Evolutionary conservation across 2,888 invertebrate genomes (phyloP).

Genomic region (Cosmopolites sordidus): DNA sequence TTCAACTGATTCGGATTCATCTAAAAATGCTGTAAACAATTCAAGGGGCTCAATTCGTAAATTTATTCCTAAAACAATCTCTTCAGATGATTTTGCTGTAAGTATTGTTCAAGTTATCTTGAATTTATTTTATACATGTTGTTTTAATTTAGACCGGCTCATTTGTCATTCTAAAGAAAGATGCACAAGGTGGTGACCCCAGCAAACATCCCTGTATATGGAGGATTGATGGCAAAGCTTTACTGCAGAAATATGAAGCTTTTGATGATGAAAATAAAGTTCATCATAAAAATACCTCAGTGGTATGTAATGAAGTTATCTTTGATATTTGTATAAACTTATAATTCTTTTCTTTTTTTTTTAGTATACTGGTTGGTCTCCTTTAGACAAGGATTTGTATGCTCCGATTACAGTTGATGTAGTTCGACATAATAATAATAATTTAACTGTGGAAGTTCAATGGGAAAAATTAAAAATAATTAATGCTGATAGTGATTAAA

Average conservation of each 20-base stretch:
- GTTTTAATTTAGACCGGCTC: conserved; percentile 46
- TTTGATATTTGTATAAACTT: background rate
- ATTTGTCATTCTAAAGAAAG: conserved; percentile 46
- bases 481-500: conserved; percentile 42
- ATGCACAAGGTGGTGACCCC: conserved; percentile 43
- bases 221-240: conserved; percentile 49
- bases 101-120: conserved; percentile 14
- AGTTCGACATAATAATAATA: conserved; percentile 40
- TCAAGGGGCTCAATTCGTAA: conserved; percentile 29
- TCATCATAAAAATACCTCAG: conserved; percentile 46
- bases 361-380: conserved; percentile 43
- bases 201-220: conserved; percentile 45
- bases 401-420: conserved; percentile 44
- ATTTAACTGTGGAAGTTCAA: conserved; percentile 42
- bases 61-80: conserved; percentile 34
- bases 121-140: no score
- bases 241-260: conserved; percentile 51
- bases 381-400: conserved; percentile 45
- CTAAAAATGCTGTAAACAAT: conserved; percentile 13
- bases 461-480: conserved; percentile 44
- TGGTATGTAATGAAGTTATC: conserved; percentile 39
- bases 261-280: conserved; percentile 43
- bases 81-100: conserved; percentile 35
- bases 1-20: conserved; percentile 19
- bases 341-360: background rate